Conservation (phyloP, 2,113 vertebrate genomes). For the Pollimyrus isidori region DNA sequence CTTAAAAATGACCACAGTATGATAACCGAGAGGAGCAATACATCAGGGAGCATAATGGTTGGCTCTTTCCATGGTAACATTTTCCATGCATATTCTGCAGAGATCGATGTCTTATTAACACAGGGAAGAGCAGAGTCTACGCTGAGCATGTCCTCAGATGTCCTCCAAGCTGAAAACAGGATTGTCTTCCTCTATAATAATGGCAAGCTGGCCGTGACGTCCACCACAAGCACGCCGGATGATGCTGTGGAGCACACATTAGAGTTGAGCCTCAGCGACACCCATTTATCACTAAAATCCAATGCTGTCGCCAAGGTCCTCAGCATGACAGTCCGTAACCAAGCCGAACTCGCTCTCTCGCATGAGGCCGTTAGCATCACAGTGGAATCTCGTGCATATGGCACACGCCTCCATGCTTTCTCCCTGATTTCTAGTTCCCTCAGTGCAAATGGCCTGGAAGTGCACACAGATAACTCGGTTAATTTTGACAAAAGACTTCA, state of each 20-base stretch:
- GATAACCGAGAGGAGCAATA: constrained; percentile 31
- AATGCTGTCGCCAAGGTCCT: constrained; percentile 64
- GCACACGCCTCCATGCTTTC: constrained; percentile 54
- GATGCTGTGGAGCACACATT: constrained; percentile 68
- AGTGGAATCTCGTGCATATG: constrained; percentile 66
- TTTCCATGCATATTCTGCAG: constrained; percentile 55
- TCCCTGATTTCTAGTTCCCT: constrained; percentile 67
- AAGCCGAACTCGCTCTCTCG: constrained; percentile 64
- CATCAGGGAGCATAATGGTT: constrained; percentile 56
- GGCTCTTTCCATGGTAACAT: constrained; percentile 59
- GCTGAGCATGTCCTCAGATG: constrained; percentile 66
- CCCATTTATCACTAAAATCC: constrained; percentile 62
- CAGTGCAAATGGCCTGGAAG: constrained; percentile 65
- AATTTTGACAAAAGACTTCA: constrained; percentile 62
- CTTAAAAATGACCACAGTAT: rapidly evolving
- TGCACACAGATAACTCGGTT: constrained; percentile 68
- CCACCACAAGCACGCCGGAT: constrained; percentile 63
- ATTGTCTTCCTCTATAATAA: constrained; percentile 57
- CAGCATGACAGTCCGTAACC: constrained; percentile 56
- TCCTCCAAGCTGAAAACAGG: constrained; percentile 63
- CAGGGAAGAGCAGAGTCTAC: constrained; percentile 62
- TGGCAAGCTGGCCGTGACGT: constrained; percentile 56
- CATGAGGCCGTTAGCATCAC: constrained; percentile 57
- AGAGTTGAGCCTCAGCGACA: constrained; percentile 66
- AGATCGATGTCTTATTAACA: constrained; percentile 49